Evolutionary conservation across 2,797 vertebrate species (phyloP).

Genomic region (Amniataba percoides): DNA sequence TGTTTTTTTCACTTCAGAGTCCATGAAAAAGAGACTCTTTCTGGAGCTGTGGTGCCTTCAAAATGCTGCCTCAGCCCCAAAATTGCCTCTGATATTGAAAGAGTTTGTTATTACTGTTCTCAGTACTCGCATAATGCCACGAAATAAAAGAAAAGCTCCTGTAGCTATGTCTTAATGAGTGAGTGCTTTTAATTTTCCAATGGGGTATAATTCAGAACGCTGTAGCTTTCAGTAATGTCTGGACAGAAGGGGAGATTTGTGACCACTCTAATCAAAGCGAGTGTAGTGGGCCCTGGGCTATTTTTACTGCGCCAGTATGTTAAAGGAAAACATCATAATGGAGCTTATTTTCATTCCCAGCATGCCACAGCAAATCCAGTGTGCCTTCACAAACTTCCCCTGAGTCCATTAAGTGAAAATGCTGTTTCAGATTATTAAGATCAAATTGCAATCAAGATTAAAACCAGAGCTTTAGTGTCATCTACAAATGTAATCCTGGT

Average conservation of each 20-base stretch:
- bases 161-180: constrained; percentile 2
- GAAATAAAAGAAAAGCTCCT: constrained; percentile 32
- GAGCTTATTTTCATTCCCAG: constrained; percentile 73
- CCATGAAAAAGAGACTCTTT: constrained; percentile 47
- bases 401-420: constrained; percentile 39
- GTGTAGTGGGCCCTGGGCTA: constrained; percentile 47
- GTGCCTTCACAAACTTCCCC: constrained; percentile 49
- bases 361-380: constrained; percentile 66
- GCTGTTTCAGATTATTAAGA: constrained; percentile 45
- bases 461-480: constrained; percentile 16
- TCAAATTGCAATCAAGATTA: constrained; percentile 54
- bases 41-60: constrained; percentile 36
- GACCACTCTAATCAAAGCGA: constrained; percentile 56
- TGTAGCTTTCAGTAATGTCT: constrained; percentile 27
- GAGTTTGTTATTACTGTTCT: constrained; percentile 22
- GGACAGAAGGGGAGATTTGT: constrained; percentile 51
- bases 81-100: constrained; percentile 28
- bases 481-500: neutral
- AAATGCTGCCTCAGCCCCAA: constrained; percentile 31
- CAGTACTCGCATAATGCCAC: neutral
- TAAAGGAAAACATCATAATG: constrained; percentile 71
- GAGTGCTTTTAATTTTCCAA: constrained; percentile 35
- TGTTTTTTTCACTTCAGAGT: constrained; percentile 50
- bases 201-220: constrained; percentile 25
- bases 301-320: constrained; percentile 64